Evolutionary conservation across 2,797 vertebrate species (phyloP).

Genomic region (Micrastur ruficollis): DNA sequence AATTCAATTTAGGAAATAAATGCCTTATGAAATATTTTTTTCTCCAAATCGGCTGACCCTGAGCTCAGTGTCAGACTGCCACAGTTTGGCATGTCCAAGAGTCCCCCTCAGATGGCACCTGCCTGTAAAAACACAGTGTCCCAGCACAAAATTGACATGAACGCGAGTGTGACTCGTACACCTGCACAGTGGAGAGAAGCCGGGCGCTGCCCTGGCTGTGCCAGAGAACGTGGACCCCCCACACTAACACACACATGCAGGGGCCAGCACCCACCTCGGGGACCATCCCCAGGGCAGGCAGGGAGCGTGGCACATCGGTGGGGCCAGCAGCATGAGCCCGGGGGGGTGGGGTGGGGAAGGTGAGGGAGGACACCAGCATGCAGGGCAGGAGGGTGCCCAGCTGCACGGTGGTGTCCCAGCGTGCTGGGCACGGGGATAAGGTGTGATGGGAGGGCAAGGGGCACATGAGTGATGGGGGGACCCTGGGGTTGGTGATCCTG

Average conservation of each 20-base stretch:
- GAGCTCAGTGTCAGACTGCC: background rate
- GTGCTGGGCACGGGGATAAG: background rate
- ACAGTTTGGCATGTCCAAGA: accelerated
- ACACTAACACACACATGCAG: accelerated
- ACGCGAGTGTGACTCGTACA: accelerated
- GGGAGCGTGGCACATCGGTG: accelerated
- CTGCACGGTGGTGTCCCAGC: background rate
- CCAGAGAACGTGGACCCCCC: too few relatives aligned
- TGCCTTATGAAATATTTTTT: background rate
- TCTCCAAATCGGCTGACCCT: background rate
- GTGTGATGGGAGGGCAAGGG: accelerated
- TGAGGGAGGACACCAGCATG: background rate
- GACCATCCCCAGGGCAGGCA: background rate
- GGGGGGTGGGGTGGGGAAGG: accelerated
- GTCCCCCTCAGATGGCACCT: accelerated
- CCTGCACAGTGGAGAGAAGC: background rate
- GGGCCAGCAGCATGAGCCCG: accelerated
- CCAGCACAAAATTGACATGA: accelerated
- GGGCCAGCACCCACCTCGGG: background rate
- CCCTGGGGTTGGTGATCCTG: accelerated
- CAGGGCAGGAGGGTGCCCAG: background rate
- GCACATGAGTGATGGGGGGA: accelerated
- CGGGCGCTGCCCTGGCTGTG: background rate
- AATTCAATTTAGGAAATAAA: background rate
- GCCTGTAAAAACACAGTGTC: background rate